A percentile compares a stretch with the other conserved stretches of the same genome.
Evolutionary conservation across 2,797 vertebrate species (phyloP).

Genomic region (Diplodus sargus): DNA sequence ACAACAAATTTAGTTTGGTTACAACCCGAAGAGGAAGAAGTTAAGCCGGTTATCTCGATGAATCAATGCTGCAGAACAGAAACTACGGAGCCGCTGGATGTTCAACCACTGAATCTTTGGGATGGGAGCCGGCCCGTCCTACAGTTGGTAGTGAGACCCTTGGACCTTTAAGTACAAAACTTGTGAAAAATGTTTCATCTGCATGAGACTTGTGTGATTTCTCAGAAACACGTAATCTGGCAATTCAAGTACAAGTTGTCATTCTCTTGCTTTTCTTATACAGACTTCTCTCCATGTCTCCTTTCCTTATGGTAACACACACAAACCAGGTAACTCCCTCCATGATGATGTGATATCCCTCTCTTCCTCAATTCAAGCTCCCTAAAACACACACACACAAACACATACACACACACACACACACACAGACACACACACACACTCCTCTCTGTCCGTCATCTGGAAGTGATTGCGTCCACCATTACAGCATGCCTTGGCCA

Average conservation of each 20-base stretch:
- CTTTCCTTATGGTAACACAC: not conserved
- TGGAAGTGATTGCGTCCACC: conserved; percentile 73
- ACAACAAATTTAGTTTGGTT: no score
- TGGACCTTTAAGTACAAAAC: not conserved
- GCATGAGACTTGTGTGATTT: not conserved
- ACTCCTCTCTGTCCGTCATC: conserved; percentile 55
- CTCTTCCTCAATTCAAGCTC: conserved; percentile 12
- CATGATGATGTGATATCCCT: conserved; percentile 18
- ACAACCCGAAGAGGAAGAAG: no score
- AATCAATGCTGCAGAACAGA: no score
- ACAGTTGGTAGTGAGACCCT: no score
- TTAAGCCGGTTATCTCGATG: no score
- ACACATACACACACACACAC: conserved; percentile 46
- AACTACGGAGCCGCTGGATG: no score
- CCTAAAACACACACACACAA: conserved; percentile 32
- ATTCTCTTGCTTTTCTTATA: not conserved
- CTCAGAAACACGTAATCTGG: not conserved
- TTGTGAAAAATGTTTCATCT: not conserved
- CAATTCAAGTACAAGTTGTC: not conserved
- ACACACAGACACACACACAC: conserved; percentile 45
- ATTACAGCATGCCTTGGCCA: conserved; percentile 63
- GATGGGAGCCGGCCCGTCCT: no score
- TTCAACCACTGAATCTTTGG: no score
- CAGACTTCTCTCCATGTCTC: not conserved
- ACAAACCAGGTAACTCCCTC: conserved; percentile 29